Conservation (phyloP, 2,113 vertebrate species). For the Phasianus colchicus region DNA sequence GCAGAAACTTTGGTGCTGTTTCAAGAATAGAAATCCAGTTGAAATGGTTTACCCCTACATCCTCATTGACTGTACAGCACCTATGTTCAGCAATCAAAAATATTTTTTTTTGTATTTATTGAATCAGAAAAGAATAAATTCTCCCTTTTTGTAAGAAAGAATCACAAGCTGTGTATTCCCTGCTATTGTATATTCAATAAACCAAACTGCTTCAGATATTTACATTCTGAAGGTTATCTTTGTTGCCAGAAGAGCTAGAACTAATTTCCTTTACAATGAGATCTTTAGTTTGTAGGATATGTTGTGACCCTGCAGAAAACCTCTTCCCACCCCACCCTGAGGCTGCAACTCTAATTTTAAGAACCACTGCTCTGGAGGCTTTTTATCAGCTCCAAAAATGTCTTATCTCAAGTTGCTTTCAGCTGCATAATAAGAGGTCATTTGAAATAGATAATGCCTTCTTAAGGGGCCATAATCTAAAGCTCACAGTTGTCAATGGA, state of each 20-base stretch:
- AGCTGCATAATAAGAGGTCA: slow-evolving; percentile 29
- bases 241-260: slow-evolving; percentile 26
- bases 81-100: neutral
- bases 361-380: neutral
- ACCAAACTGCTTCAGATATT: neutral
- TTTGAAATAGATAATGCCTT: neutral
- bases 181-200: neutral
- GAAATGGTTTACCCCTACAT: neutral
- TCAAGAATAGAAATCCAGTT: neutral
- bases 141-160: neutral
- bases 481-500: neutral
- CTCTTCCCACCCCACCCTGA: neutral
- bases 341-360: slow-evolving; percentile 17
- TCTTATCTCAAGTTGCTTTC: slow-evolving; percentile 35
- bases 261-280: slow-evolving; percentile 43
- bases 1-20: neutral
- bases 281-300: neutral
- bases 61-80: neutral
- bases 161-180: neutral
- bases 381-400: slow-evolving; percentile 32
- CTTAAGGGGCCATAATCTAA: neutral
- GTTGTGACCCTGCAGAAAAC: slow-evolving; percentile 26
- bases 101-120: neutral
- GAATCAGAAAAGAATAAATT: neutral
- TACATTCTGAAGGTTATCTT: slow-evolving; percentile 53